Evolutionary conservation across 2,888 invertebrate genomes (phyloP).

Genomic region (Perdita meconis): DNA sequence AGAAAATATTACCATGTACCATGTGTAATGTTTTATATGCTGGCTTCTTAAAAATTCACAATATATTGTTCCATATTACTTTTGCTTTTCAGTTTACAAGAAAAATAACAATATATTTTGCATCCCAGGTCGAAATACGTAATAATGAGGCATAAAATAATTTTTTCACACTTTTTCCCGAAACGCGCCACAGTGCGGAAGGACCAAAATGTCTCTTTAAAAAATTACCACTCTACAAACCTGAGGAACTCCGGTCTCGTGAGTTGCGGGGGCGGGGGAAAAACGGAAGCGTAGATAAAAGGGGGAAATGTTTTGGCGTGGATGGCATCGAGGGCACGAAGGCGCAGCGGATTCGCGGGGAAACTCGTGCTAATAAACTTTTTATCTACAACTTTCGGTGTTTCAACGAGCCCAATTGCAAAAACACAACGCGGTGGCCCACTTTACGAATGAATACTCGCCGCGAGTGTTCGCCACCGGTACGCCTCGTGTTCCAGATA

Average conservation of each 20-base stretch:
- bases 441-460: slow-evolving; percentile 49
- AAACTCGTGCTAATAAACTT: slow-evolving; percentile 49
- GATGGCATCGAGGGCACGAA: neutral
- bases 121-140: no score
- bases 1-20: no score
- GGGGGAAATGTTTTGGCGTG: neutral
- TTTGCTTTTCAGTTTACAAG: no score
- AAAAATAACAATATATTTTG: no score
- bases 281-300: neutral
- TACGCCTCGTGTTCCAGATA: slow-evolving; percentile 36
- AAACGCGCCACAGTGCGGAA: no score
- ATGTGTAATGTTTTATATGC: no score
- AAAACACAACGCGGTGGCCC: slow-evolving; percentile 54
- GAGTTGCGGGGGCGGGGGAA: neutral
- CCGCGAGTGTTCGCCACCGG: slow-evolving; percentile 10
- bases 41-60: no score
- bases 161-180: no score
- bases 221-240: slow-evolving; percentile 2
- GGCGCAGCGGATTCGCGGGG: slow-evolving; percentile 1
- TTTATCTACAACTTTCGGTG: slow-evolving; percentile 59
- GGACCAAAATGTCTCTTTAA: neutral
- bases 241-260: neutral
- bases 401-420: slow-evolving; percentile 48
- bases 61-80: no score
- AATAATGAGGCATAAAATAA: no score